Evolutionary conservation across 2,797 vertebrate species (phyloP), one percentile per base, ranked within the genome.

Genomic region (Pseudochaenichthys georgianus): DNA sequence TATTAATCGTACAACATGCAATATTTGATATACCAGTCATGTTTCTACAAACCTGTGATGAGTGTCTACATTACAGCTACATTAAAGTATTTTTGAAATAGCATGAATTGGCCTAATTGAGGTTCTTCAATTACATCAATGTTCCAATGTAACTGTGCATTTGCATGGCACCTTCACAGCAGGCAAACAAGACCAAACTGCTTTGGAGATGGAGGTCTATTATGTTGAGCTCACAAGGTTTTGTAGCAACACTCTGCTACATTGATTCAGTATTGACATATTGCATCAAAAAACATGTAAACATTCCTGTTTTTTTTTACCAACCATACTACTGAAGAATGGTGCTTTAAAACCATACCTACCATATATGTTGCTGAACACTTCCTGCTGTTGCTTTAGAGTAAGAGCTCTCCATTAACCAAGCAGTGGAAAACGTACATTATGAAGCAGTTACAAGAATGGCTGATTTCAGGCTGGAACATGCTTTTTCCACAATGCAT

Each of bases 71-170:
- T 38, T 38, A 38, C 34, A 50, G 59, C 59, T 28, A 54, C 11
- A 82, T 75, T 70, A 71, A 41, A 65, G 59, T 9, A 59, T 69
- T 75, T 83, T 70, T 7, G 50, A 78, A 83, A 86, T 19, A 55
- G 70, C 60, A 80, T 67, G 74, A 75, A 85, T 79, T 78, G 66
- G 34, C 45, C 43, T 64, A 50, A 69, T 62, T 28, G 15, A 59
- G 58, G 63, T 64, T 38, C n/a, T 78, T 9, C 52, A 61, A 73
- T 82, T 51, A 71, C 50, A 57, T 1, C 16, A 1, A 1, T 42
- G 52, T 59, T 80, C 31, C 45, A 73, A 64, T 64, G 54, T 74
- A 6, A 48, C 31, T 34, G 1, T 62, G 41, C 46, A 71, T 55
- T 69, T 76, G 21, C 8, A 54, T n/a, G 52, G 11, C 51, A 61